Evolutionary conservation across 2,113 vertebrate species (phyloP).

Genomic region (Eublepharis macularius): DNA sequence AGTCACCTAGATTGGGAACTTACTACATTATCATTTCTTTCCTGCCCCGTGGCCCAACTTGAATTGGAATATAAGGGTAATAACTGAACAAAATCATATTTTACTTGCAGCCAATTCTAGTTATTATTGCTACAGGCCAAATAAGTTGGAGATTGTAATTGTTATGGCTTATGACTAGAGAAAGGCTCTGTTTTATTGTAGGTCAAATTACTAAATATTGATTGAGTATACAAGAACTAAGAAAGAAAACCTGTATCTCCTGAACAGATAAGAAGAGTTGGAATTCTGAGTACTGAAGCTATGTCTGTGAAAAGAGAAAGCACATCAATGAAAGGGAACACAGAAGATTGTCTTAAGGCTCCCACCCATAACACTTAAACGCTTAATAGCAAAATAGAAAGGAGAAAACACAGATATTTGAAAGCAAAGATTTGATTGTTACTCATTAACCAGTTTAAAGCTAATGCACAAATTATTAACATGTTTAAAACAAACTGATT

Average conservation of each 20-base stretch:
- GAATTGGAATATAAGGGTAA: neutral
- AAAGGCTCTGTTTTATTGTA: neutral
- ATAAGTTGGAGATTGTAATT: neutral
- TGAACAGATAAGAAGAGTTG: neutral
- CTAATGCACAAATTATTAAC: slow-evolving; percentile 11
- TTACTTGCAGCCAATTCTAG: neutral
- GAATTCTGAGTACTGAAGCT: neutral
- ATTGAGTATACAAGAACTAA: neutral
- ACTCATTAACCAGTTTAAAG: slow-evolving; percentile 25
- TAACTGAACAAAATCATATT: neutral
- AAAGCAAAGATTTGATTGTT: too few relatives aligned
- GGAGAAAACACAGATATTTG: slow-evolving; percentile 15
- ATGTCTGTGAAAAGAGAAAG: neutral
- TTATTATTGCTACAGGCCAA: neutral
- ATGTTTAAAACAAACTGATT: neutral
- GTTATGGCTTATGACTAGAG: neutral
- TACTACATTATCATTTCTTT: too few relatives aligned
- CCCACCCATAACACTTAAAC: neutral
- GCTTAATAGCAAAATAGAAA: neutral
- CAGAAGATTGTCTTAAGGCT: neutral
- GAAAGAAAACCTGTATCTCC: neutral
- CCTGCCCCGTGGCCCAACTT: too few relatives aligned
- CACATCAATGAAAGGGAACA: neutral
- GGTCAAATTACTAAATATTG: neutral
- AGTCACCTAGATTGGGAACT: neutral